phyloP scores from a whole-genome alignment of 2,113 vertebrate species.

The Sinocyclocheilus grahami region DNA sequence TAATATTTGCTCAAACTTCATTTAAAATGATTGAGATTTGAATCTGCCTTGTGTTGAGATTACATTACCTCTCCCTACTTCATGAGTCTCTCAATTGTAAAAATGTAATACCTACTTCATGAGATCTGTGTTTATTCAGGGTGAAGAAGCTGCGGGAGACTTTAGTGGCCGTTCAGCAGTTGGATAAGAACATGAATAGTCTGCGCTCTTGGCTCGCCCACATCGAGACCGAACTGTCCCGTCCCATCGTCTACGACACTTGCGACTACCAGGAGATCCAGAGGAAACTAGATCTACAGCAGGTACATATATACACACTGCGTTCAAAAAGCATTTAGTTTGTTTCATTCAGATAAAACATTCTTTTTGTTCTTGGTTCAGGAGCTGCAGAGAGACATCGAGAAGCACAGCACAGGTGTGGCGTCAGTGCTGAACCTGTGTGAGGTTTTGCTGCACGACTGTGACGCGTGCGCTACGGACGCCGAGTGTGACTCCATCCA shows the following conservation, averaged over 20 bases:
- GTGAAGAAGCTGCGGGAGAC: slow-evolving; percentile 96
- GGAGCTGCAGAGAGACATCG: slow-evolving; percentile 96
- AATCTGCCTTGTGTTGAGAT: not conserved
- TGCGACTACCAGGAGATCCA: slow-evolving; percentile 94
- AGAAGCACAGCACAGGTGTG: slow-evolving; percentile 95
- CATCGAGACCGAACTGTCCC: slow-evolving; percentile 92
- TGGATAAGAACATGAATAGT: slow-evolving; percentile 96
- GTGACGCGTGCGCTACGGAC: slow-evolving; percentile 94
- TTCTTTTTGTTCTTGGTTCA: slow-evolving; percentile 56
- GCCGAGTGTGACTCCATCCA: slow-evolving; percentile 96
- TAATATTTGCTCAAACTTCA: not conserved
- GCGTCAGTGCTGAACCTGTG: slow-evolving; percentile 95
- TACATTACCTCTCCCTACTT: not conserved
- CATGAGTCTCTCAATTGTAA: too few species aligned
- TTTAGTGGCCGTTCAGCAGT: slow-evolving; percentile 91
- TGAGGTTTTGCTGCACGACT: slow-evolving; percentile 96
- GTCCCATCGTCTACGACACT: slow-evolving; percentile 89
- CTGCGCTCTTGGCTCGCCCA: slow-evolving; percentile 91
- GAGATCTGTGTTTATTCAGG: slow-evolving; percentile 65
- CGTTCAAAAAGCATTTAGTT: not conserved
- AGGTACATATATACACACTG: slow-evolving; percentile 75
- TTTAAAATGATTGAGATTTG: not conserved
- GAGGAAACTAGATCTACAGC: slow-evolving; percentile 91
- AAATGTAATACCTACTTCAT: too few species aligned
- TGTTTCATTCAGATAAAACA: not conserved